Base-by-base conservation (phyloP, 92 coral and sea anemone species). In the Zoanthus sansibaricus region DNA sequence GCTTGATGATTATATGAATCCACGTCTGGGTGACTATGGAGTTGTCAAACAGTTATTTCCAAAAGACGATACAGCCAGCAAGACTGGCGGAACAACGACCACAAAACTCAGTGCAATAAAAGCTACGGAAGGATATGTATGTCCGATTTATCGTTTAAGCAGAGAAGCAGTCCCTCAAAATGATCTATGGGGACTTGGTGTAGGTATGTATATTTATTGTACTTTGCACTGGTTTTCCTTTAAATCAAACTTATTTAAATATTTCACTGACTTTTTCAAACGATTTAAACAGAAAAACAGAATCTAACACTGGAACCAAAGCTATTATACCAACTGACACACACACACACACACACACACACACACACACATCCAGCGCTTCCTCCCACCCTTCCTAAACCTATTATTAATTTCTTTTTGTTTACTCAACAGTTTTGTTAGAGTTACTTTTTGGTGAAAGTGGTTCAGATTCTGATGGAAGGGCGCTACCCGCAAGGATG, bases 101-200 rank as follows among this genome's bases (percentile, higher is more conserved):
- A 10, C 61, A 45, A 66, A 79, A 5, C 69, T 79, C 1, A 79
- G 84, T 31, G 84, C 9, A 4, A 42, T 20, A 7, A 79, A 79
- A 48, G 84, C 44, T 11, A 79, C 84, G 69, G 84, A 79, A 79
- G 84, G 84, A 25, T 79, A 79, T 13, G 20, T 79, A 6, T 79
- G 84, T 70, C 84, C 84, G 45, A 46, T 66, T 12, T 79, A 79
- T 30, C 46, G 73, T 3, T 14, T 42, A 2, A 62, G 58, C 44
- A 79, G 46, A 79, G 7, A 79, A 0, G 17, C 84, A 10, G 7
- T 37, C 8, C 74, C 13, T 79, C 75, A 79, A 79, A 79, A 64
- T 79, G 84, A 79, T 61, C 75, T 79, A 6, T 79, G 84, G 84
- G 84, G 84, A 79, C 75, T 79, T 47, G 84, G 84, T 45, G 84